Evolutionary conservation across 2,888 invertebrate species (phyloP), one percentile per base, ranked within the genome.

Genomic region (Amphipoea lucens): DNA sequence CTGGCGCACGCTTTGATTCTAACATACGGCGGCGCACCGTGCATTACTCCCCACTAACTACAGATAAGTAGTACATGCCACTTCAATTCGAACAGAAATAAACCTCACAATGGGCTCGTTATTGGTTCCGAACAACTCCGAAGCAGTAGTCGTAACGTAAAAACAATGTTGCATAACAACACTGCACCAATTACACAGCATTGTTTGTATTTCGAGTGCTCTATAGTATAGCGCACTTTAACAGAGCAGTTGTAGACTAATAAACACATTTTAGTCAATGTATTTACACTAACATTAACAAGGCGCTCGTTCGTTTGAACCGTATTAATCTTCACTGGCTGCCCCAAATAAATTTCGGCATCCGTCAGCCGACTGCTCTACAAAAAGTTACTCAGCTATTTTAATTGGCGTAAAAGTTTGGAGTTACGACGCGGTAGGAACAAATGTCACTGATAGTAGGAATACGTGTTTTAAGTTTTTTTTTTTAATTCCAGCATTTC

Each of bases 381-480:
- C 94, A 96, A 96, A 96, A 96, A 96, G 92, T 92, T 91, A 91
- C 94, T 93, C 91, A 96, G 94, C 95, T 96, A 96, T 96, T 96
- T 96, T 97, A 96, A 96, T 96, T 96, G 95, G 95, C 95, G 95
- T 96, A 92, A 94, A 94, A 94, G 93, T 95, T 94, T 92, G 90
- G 90, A 93, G 94, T 92, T 93, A 85, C 84, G 92, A 92, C 90
- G 87, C 90, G 84, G 88, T 82, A 87, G 87, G 91, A 92, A 94
- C 95, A 95, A 95, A 94, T 93, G 93, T 93, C 94, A 93, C 93
- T 93, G 94, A 93, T 92, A 92, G 91, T 87, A 90, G 92, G 92
- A 92, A 93, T 82, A 85, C 78, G 74, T 82, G 85, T 81, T 80
- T 71, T 48, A 73, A 70, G 74, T 91, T 91, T 92, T 76, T 92